Evolutionary conservation across 2,113 vertebrate genomes (phyloP).

Genomic region (Elephas maximus): DNA sequence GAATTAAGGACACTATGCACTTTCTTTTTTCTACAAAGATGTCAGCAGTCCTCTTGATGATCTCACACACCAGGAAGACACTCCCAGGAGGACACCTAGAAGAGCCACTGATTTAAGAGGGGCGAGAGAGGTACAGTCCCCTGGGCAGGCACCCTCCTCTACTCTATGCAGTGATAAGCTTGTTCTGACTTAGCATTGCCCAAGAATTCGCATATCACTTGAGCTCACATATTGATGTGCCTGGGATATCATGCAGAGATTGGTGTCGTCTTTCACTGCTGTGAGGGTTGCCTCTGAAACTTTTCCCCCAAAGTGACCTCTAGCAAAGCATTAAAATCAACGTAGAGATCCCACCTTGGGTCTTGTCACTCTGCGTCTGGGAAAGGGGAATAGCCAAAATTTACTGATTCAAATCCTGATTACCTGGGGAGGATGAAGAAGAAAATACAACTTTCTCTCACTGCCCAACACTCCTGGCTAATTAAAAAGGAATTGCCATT

Average conservation of each 20-base stretch:
- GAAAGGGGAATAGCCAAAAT: conserved; percentile 15
- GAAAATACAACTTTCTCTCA: neutral
- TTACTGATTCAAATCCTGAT: conserved; percentile 44
- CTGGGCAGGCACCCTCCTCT: neutral
- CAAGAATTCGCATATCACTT: neutral
- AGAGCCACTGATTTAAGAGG: neutral
- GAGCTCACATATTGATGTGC: accelerated
- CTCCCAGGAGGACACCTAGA: neutral
- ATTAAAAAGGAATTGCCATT: conserved; percentile 39
- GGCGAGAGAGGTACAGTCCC: neutral
- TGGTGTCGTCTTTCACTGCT: neutral
- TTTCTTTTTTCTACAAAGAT: neutral
- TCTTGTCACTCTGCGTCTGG: neutral
- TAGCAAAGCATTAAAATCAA: conserved; percentile 47
- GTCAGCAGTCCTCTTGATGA: neutral
- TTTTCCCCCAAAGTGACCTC: conserved; percentile 23
- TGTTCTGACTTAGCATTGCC: neutral
- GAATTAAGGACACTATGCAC: neutral
- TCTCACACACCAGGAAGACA: neutral
- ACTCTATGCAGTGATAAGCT: neutral
- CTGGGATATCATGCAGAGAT: neutral
- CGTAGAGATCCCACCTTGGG: neutral
- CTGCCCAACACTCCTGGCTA: conserved; percentile 32
- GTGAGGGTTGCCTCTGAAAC: conserved; percentile 42
- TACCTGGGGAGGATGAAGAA: neutral